A percentile compares a stretch with the other conserved stretches of the same genome.
These are phyloP conservation scores for Idaea dimidiata DNA, from an alignment of 2,888 invertebrate genomes.

Conservation along the genomic window DNA sequence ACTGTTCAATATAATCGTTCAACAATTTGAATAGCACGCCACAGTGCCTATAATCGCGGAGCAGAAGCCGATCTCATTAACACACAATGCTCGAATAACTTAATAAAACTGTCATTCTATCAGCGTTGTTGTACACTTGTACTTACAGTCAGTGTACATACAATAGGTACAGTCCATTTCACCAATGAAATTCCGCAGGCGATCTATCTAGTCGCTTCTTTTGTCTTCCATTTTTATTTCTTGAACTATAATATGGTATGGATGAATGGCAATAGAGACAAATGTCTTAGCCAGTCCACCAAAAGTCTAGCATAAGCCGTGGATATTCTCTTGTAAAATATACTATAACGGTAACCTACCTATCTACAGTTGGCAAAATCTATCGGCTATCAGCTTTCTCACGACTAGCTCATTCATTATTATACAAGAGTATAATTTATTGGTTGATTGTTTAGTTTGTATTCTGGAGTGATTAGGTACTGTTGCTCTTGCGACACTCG, in stretches of 20 bases:
- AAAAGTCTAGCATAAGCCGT: no score
- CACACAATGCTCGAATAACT: slow-evolving; percentile 37
- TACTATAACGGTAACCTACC: not conserved
- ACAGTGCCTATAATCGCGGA: not conserved
- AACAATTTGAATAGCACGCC: no score
- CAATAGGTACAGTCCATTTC: not conserved
- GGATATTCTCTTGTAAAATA: not conserved
- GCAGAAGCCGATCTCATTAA: slow-evolving; percentile 29
- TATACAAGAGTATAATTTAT: not conserved
- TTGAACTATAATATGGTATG: no score
- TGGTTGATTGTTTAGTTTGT: not conserved
- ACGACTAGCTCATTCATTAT: slow-evolving; percentile 18
- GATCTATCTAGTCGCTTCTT: not conserved
- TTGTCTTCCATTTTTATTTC: not conserved
- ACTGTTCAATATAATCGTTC: no score
- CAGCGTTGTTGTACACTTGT: not conserved
- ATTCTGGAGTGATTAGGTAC: not conserved
- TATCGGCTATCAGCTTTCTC: slow-evolving; percentile 24
- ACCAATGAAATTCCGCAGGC: not conserved
- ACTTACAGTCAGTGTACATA: no score
- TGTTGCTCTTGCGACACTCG: not conserved
- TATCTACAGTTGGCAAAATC: slow-evolving; percentile 6
- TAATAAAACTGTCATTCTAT: slow-evolving; percentile 21
- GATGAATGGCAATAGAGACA: no score
- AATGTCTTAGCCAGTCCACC: no score